Evolutionary conservation across 2,888 invertebrate genomes (phyloP).

Genomic region (Anarsia innoxiella): DNA sequence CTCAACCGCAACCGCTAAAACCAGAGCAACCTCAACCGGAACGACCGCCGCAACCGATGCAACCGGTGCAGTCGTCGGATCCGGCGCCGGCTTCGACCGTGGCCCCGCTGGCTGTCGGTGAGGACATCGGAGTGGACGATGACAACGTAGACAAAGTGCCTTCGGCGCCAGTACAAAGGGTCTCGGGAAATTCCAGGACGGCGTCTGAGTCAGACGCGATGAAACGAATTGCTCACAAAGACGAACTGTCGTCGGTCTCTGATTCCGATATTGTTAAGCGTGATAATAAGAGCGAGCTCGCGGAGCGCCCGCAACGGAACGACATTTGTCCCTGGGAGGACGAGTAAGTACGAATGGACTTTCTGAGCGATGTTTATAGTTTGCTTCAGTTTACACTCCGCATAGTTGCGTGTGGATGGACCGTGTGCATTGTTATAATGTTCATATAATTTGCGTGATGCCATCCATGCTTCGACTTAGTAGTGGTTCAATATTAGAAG

Average conservation of each 20-base stretch:
- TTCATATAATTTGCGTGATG: no score
- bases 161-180: slow-evolving; percentile 48
- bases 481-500: no score
- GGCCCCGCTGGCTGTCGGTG: slow-evolving; percentile 81
- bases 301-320: slow-evolving; percentile 76
- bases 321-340: slow-evolving; percentile 97
- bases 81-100: slow-evolving; percentile 34
- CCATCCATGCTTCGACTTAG: no score
- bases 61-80: slow-evolving; percentile 14
- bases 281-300: slow-evolving; percentile 53
- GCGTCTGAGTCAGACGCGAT: slow-evolving; percentile 50
- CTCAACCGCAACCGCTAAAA: background rate
- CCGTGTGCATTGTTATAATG: slow-evolving; percentile 2
- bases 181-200: slow-evolving; percentile 37
- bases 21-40: background rate
- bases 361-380: no score
- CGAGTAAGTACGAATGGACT: slow-evolving; percentile 82
- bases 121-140: slow-evolving; percentile 81
- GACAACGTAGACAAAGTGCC: slow-evolving; percentile 76
- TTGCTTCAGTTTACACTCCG: no score
- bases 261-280: slow-evolving; percentile 64
- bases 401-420: slow-evolving; percentile 13
- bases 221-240: slow-evolving; percentile 57
- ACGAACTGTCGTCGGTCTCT: slow-evolving; percentile 58
- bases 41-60: background rate